Evolutionary conservation across 2,797 vertebrate species (phyloP).

Genomic region (Acropternis orthonyx): DNA sequence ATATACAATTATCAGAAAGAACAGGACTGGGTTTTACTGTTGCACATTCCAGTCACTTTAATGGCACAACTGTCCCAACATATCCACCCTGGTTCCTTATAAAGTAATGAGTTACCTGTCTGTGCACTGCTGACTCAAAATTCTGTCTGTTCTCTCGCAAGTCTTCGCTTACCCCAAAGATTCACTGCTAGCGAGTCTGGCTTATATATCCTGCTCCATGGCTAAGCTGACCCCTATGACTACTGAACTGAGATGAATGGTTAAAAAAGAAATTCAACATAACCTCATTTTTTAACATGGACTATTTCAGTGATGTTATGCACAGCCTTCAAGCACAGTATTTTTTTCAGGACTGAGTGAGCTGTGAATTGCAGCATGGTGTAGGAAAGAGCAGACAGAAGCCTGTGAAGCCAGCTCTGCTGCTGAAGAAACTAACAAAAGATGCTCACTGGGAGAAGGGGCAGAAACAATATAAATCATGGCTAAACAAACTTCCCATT

Average conservation of each 20-base stretch:
- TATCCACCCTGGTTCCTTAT: background rate
- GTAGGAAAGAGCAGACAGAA: background rate
- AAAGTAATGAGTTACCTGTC: background rate
- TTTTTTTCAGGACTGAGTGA: background rate
- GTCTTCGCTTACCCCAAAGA: background rate
- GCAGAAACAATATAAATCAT: background rate
- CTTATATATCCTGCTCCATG: background rate
- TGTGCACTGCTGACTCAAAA: background rate
- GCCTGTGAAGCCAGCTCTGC: background rate
- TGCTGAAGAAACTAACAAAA: conserved; percentile 2
- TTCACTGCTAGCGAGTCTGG: background rate
- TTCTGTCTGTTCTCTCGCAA: background rate
- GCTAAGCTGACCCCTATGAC: background rate
- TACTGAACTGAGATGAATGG: background rate
- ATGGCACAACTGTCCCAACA: background rate
- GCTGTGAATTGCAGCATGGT: background rate
- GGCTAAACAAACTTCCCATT: background rate
- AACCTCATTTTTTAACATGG: background rate
- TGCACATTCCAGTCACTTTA: background rate
- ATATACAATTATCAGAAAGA: background rate
- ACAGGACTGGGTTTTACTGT: background rate
- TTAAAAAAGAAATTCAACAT: background rate
- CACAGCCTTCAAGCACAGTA: background rate
- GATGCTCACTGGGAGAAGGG: background rate
- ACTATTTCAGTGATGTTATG: background rate